Evolutionary conservation across 2,888 invertebrate genomes (phyloP), one percentile per base, ranked within the genome.

Genomic region (Hylaea fasciaria): DNA sequence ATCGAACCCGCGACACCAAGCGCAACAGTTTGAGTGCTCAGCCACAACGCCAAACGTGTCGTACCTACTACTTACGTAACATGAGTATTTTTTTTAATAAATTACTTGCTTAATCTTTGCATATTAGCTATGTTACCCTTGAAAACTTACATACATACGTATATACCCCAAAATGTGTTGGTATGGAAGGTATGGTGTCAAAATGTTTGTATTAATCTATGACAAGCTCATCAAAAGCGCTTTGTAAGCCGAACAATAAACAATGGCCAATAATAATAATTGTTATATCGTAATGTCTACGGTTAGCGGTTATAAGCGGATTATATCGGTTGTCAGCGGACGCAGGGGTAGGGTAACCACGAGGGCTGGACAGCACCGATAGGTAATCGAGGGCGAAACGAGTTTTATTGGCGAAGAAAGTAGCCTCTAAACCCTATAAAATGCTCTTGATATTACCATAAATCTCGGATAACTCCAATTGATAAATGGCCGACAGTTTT

Each of bases 241-340:
- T 39, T 39, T 10, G 4, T 8, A 7, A 32, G 40, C 41, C 14
- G 65, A 64, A 64, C 64, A 62, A 35, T 53, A 55, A 45, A 75
- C 57, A 70, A 66, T 56, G 64, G 43, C 68, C 55, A 65, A 65
- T 70, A n/a, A n/a, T n/a, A n/a, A 62, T 69, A 72, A 77, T 77
- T 73, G 74, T 76, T 80, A 76, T 76, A 69, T 69, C 70, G 72
- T 65, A 71, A 72, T 74, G 76, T 77, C 71, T 72, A 68, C 64
- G 50, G 58, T 53, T 64, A 58, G 63, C 55, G 59, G 64, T 56
- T 51, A 40, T 80, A 80, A 80, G 72, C 74, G 75, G 80, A 78
- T 80, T 80, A 78, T 60, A 64, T 66, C 60, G 71, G 70, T 67
- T 74, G 74, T 72, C 71, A 70, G 63, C 64, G 65, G 65, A 62